phyloP scores from a whole-genome alignment of 92 coral and sea anemone species.

The Desmophyllum pertusum region DNA sequence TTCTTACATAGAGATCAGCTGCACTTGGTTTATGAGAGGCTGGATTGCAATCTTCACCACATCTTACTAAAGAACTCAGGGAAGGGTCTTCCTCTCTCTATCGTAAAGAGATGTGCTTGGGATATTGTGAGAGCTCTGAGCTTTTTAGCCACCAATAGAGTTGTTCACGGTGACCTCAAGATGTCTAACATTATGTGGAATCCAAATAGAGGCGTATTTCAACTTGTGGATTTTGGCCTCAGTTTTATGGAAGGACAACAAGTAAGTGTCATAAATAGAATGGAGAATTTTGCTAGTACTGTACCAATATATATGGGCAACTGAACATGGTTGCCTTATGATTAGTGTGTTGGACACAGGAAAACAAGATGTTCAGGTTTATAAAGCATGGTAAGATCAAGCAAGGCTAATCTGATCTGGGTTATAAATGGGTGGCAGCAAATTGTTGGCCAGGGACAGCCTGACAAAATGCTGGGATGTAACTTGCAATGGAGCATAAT shows the following conservation, averaged over 20 bases:
- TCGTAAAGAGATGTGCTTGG: constrained; percentile 69
- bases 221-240: constrained; percentile 89
- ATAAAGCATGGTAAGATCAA: too few relatives aligned
- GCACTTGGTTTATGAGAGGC: constrained; percentile 64
- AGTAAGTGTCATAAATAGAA: constrained; percentile 12
- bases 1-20: constrained; percentile 58
- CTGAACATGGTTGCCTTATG: too few relatives aligned
- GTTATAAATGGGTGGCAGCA: not conserved
- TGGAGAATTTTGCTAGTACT: not conserved
- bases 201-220: constrained; percentile 69
- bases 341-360: not conserved
- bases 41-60: constrained; percentile 66
- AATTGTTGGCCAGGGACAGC: not conserved
- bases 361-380: not conserved
- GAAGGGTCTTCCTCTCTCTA: constrained; percentile 71
- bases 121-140: constrained; percentile 68
- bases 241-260: constrained; percentile 72
- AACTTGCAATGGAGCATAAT: too few relatives aligned
- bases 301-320: too few relatives aligned
- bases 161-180: constrained; percentile 91
- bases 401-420: too few relatives aligned
- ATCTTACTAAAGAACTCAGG: constrained; percentile 63
- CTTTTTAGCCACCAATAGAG: constrained; percentile 50
- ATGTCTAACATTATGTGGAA: constrained; percentile 91
- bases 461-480: not conserved